Evolutionary conservation across 2,888 invertebrate genomes (phyloP).

Genomic region (Cosmorhoe ocellata): DNA sequence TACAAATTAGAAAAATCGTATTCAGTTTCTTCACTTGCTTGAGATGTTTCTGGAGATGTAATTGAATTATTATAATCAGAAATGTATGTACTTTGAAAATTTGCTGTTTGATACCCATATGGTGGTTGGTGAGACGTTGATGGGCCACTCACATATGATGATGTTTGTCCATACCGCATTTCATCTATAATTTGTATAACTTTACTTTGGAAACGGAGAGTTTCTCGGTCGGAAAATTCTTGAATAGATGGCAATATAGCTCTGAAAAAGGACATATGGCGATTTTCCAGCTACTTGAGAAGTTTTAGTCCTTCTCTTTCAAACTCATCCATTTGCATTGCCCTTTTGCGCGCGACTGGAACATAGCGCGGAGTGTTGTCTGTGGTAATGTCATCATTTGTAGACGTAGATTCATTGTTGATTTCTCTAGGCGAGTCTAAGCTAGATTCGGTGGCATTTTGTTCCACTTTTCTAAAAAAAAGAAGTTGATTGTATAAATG

Average conservation of each 20-base stretch:
- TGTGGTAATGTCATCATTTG: no score
- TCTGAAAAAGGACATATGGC: slow-evolving; percentile 39
- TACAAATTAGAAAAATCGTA: no score
- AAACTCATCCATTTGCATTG: slow-evolving; percentile 21
- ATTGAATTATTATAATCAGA: not conserved
- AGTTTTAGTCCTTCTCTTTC: slow-evolving; percentile 33
- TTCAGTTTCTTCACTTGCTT: no score
- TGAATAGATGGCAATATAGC: slow-evolving; percentile 39
- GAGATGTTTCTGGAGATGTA: no score
- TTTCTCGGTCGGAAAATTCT: slow-evolving; percentile 36
- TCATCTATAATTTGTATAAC: slow-evolving; percentile 24
- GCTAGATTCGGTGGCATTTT: no score
- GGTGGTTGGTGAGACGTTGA: slow-evolving; percentile 13
- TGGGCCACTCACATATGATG: no score
- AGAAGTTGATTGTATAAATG: no score
- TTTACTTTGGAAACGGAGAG: slow-evolving; percentile 32
- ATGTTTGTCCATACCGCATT: slow-evolving; percentile 18
- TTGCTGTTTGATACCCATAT: not conserved
- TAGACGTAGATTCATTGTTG: no score
- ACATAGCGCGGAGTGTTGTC: slow-evolving; percentile 24
- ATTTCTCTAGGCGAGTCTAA: no score
- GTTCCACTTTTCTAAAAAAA: no score
- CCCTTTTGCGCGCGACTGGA: slow-evolving; percentile 2
- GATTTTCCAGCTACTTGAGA: slow-evolving; percentile 35
- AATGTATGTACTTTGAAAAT: no score